Conservation (phyloP, 2,888 invertebrate species). For the Macrosoma leucophasiata region DNA sequence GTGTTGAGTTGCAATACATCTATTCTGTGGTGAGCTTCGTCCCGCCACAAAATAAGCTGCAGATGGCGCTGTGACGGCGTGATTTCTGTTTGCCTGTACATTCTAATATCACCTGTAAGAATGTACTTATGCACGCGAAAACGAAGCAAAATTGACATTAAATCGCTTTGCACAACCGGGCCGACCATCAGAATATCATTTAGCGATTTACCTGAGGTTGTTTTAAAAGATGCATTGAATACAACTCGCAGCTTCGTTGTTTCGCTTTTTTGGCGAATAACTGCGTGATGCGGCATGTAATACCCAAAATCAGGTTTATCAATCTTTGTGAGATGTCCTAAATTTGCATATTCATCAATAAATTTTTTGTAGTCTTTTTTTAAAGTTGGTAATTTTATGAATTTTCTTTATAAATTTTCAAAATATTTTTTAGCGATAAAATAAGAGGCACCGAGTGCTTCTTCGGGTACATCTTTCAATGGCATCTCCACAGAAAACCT, state of each 20-base stretch:
- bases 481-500: too few species aligned
- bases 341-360: too few species aligned
- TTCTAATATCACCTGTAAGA: neutral
- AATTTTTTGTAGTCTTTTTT: too few species aligned
- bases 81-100: constrained; percentile 2
- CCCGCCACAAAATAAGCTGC: constrained; percentile 4
- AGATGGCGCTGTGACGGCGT: neutral
- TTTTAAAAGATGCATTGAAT: constrained; percentile 5
- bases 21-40: neutral
- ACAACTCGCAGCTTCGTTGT: constrained; percentile 1
- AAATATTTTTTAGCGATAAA: too few species aligned
- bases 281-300: constrained; percentile 6
- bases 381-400: too few species aligned
- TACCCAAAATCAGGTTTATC: constrained; percentile 3
- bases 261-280: constrained; percentile 3
- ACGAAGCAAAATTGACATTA: constrained; percentile 4
- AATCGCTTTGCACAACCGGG: constrained; percentile 2
- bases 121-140: constrained; percentile 1
- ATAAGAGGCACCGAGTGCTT: too few species aligned
- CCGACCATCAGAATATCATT: neutral
- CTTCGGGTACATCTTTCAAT: too few species aligned
- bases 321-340: constrained; percentile 3
- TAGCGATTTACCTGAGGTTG: constrained; percentile 1
- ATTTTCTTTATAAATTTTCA: too few species aligned
- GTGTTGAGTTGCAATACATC: neutral